A percentile compares a stretch with the other conserved stretches of the same genome.
phyloP scores from a whole-genome alignment of 2,888 invertebrate species.

The Acleris cristana region DNA sequence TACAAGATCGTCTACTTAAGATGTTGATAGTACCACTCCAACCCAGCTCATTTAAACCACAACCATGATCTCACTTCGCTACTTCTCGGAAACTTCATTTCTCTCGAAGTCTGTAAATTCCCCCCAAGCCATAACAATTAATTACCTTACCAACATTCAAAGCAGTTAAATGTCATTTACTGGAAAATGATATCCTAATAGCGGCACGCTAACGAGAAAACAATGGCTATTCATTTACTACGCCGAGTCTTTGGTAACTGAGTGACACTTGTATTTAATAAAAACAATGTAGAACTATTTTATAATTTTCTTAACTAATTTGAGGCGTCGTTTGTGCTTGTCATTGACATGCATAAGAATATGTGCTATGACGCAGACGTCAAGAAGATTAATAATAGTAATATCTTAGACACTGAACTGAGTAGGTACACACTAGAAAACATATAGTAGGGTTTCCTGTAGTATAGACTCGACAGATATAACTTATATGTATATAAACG shows the following conservation, averaged over 20 bases:
- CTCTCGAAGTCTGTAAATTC: neutral
- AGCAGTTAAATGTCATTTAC: slow-evolving; percentile 1
- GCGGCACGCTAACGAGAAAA: slow-evolving; percentile 13
- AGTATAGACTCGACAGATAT: too few relatives aligned
- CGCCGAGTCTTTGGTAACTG: neutral
- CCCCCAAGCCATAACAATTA: neutral
- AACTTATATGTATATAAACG: too few relatives aligned
- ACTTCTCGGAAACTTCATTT: too few relatives aligned
- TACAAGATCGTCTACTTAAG: too few relatives aligned
- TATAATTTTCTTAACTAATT: neutral
- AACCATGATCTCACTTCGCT: too few relatives aligned
- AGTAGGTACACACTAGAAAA: too few relatives aligned
- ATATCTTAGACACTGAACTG: too few relatives aligned
- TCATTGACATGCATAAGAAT: neutral
- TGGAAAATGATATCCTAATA: slow-evolving; percentile 3
- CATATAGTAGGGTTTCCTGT: too few relatives aligned
- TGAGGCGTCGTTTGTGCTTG: neutral
- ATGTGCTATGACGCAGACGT: neutral
- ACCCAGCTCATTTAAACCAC: too few relatives aligned
- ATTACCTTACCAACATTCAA: neutral
- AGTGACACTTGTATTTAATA: neutral
- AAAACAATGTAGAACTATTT: neutral
- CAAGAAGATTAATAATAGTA: neutral
- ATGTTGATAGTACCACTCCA: too few relatives aligned
- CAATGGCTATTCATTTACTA: slow-evolving; percentile 22